These are phyloP conservation scores for Petromus typicus DNA, from an alignment of 2,113 vertebrate species.

Conservation along the genomic window DNA sequence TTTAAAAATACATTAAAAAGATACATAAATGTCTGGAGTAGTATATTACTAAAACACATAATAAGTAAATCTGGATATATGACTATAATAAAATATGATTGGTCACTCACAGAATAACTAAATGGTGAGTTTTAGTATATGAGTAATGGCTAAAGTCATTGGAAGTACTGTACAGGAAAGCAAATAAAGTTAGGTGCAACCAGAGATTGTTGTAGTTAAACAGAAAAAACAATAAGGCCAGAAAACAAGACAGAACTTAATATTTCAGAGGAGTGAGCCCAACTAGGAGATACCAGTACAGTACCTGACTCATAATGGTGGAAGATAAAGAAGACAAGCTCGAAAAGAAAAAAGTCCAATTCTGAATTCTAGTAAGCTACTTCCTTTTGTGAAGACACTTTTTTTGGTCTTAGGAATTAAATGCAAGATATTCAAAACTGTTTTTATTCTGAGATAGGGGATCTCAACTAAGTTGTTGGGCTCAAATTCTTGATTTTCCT, in stretches of 20 bases:
- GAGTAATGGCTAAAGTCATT: background rate
- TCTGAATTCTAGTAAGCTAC: background rate
- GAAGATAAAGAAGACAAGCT: background rate
- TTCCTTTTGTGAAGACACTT: background rate
- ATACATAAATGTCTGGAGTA: background rate
- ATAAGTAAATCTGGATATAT: constrained; percentile 40
- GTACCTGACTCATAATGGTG: background rate
- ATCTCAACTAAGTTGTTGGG: background rate
- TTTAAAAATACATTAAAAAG: constrained; percentile 35
- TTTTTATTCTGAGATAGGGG: background rate
- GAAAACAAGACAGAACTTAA: background rate
- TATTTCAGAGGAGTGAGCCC: background rate
- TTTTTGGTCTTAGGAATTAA: background rate
- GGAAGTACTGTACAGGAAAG: background rate
- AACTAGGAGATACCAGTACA: background rate
- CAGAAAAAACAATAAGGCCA: background rate
- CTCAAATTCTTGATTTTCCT: background rate
- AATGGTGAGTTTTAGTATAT: background rate
- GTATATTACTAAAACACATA: background rate
- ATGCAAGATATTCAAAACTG: background rate
- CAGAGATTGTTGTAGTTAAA: background rate
- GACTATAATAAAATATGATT: constrained; percentile 28
- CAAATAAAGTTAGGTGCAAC: background rate
- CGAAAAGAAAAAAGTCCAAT: background rate
- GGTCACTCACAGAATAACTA: background rate